phyloP scores from a whole-genome alignment of 1,140 invertebrate genomes.

The Anthonomus grandis region DNA sequence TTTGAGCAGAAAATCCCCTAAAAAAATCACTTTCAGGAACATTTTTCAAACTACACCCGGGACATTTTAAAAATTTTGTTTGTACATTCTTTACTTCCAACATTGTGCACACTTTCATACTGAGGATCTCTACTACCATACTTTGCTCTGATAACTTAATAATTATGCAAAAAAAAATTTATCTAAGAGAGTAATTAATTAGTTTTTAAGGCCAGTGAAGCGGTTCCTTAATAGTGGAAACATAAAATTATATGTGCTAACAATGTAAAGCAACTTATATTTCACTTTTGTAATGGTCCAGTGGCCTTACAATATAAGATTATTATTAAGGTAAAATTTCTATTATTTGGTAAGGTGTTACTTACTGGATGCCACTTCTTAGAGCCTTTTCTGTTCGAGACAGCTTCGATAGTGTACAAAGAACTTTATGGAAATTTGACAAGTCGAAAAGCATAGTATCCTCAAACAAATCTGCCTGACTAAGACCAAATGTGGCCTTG shows the following conservation, averaged over 20 bases:
- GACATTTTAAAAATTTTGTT: no score
- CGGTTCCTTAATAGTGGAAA: slow-evolving; percentile 17
- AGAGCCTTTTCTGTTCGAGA: slow-evolving; percentile 72
- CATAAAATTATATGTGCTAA: slow-evolving; percentile 11
- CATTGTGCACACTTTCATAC: no score
- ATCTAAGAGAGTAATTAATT: slow-evolving; percentile 18
- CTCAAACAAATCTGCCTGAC: slow-evolving; percentile 87
- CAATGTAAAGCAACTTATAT: slow-evolving; percentile 15
- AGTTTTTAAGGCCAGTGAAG: slow-evolving; percentile 14
- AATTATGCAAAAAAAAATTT: slow-evolving; percentile 17
- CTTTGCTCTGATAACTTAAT: no score
- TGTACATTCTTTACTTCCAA: slow-evolving; percentile 5
- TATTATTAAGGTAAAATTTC: neutral
- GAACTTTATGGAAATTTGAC: slow-evolving; percentile 88
- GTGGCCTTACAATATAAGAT: neutral
- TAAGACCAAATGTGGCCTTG: slow-evolving; percentile 74
- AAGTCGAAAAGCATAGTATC: slow-evolving; percentile 90
- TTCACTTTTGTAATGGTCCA: slow-evolving; percentile 4
- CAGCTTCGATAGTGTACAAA: slow-evolving; percentile 83
- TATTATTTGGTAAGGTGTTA: slow-evolving; percentile 15
- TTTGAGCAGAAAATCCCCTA: slow-evolving; percentile 71
- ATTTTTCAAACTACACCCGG: slow-evolving; percentile 4
- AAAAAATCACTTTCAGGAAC: slow-evolving; percentile 44
- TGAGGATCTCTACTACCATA: no score
- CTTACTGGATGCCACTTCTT: slow-evolving; percentile 58